These are phyloP conservation scores for Scelioninae gen. 2 DNA, from an alignment of 2,888 invertebrate species.

Conservation along the genomic window DNA sequence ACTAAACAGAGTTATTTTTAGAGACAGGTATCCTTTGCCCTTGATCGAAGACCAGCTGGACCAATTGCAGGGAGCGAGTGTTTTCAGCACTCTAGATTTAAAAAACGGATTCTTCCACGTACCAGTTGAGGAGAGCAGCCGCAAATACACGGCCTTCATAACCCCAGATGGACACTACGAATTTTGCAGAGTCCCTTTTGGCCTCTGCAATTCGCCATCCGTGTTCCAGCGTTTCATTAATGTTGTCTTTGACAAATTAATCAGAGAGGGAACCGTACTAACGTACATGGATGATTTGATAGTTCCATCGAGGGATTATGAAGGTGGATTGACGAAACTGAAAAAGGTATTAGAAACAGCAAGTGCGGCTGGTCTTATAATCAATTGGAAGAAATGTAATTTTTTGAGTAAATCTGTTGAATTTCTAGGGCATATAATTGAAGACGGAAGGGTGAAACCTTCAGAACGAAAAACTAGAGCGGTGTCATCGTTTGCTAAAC, in stretches of 20 bases:
- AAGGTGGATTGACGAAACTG: background rate
- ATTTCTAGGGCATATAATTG: background rate
- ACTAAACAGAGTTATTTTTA: background rate
- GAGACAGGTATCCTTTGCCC: slow-evolving; percentile 9
- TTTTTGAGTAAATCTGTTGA: background rate
- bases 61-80: slow-evolving; percentile 1
- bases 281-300: slow-evolving; percentile 1
- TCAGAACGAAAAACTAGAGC: background rate
- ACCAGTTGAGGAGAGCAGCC: background rate
- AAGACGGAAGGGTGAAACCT: background rate
- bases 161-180: background rate
- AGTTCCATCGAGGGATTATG: background rate
- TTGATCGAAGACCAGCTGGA: slow-evolving; percentile 3
- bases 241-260: background rate
- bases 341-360: background rate
- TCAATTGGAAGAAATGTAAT: background rate
- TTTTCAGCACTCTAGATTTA: background rate
- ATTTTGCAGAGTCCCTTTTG: background rate
- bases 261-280: background rate
- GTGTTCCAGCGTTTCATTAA: background rate
- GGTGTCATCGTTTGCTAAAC: background rate
- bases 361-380: background rate
- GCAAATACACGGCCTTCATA: background rate
- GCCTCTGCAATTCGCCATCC: background rate
- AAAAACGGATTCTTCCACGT: slow-evolving; percentile 8